phyloP scores from a whole-genome alignment of 2,113 vertebrate species.

The Turnix velox region DNA sequence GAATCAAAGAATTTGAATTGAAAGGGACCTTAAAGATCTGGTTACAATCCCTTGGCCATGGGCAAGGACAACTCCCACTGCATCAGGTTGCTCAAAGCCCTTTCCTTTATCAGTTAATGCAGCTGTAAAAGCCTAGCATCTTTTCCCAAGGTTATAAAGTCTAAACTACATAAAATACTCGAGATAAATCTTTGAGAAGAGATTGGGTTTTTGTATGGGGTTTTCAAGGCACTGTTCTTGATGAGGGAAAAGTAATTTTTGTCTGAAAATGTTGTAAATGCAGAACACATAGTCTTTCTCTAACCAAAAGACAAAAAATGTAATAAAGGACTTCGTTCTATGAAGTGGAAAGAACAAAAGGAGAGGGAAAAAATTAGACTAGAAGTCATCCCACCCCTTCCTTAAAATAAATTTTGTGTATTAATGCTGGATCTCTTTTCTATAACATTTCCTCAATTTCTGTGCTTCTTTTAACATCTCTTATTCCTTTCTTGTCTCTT shows the following conservation, averaged over 20 bases:
- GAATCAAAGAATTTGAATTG: no score
- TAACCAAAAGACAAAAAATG: neutral
- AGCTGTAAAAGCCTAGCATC: neutral
- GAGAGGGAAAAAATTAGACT: neutral
- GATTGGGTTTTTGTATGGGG: neutral
- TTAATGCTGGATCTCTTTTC: neutral
- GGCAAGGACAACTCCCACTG: no score
- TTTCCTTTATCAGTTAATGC: neutral
- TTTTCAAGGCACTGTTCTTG: neutral
- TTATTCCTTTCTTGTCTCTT: neutral
- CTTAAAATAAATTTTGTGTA: neutral
- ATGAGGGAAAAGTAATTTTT: neutral
- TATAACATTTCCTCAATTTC: neutral
- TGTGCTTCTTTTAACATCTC: neutral
- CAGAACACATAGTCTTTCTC: neutral
- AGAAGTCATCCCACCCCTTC: fast-evolving
- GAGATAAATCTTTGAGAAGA: neutral
- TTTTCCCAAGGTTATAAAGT: neutral
- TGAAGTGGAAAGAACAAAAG: neutral
- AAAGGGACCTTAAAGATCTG: no score
- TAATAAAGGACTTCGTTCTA: neutral
- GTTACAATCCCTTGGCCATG: no score
- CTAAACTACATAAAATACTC: neutral
- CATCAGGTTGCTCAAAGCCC: no score
- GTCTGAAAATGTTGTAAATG: neutral